Evolutionary conservation across 2,888 invertebrate species (phyloP), one percentile per base, ranked within the genome.

Genomic region (Synanthedon formicaeformis): DNA sequence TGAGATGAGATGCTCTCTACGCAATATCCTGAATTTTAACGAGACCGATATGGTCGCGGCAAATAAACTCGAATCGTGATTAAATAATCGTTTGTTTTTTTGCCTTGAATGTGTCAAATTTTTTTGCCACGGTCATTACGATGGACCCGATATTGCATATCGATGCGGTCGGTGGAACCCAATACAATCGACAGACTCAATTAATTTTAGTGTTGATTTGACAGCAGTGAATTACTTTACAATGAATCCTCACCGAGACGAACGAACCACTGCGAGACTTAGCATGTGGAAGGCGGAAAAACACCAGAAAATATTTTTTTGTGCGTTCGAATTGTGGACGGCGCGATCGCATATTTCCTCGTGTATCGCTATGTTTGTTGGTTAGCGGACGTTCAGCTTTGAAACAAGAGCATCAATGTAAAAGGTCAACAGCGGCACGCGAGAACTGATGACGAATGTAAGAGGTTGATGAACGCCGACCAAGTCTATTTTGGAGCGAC

Each of bases 401-500:
- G 54, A 40, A 50, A 61, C 58, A 64, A 59, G 53, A 63, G 59
- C 69, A 63, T 65, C 78, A 70, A 76, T 85, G 83, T 77, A 81
- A 75, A 73, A 73, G 76, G 75, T 70, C 72, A 70, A 65, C 59
- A 61, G 65, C 64, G 66, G 63, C 59, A 62, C 65, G 58, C 64
- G 64, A 62, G 66, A 64, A 63, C 60, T 67, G 76, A 78, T 82
- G 83, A 81, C 80, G 80, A 80, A 77, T 78, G 80, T 73, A 69
- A 81, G 84, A 78, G 86, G 86, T 87, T 86, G 86, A 78, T 82
- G 86, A 87, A 85, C 86, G 86, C 81, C 65, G 61, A 63, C 69
- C 34, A 34, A 65, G 66, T 81, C 86, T 87, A 87, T 87, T 87
- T 87, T 69, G 76, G 83, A 81, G 75, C 84, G 75, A 78, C 81